Evolutionary conservation across 2,113 vertebrate genomes (phyloP).

Genomic region (Callorhinus ursinus): DNA sequence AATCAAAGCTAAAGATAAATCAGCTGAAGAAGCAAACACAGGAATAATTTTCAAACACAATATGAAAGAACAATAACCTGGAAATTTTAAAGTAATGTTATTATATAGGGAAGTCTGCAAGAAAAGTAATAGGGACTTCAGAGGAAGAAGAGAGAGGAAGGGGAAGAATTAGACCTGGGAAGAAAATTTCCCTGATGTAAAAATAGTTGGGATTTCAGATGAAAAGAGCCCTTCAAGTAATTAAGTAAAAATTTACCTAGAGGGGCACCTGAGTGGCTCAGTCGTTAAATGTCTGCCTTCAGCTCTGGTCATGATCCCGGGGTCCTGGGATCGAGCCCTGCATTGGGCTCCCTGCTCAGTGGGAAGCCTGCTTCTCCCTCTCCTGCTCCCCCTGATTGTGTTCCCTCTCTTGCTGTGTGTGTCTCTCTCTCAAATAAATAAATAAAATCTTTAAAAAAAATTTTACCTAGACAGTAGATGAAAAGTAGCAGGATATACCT

Average conservation of each 20-base stretch:
- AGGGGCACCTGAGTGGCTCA: too few species aligned
- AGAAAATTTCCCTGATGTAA: not conserved
- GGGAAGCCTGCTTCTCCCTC: too few species aligned
- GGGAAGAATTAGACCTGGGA: not conserved
- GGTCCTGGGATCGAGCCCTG: too few species aligned
- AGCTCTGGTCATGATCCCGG: too few species aligned
- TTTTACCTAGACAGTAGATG: not conserved
- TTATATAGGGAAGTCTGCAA: not conserved
- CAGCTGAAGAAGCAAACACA: not conserved
- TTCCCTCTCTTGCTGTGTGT: too few species aligned
- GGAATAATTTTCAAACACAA: not conserved
- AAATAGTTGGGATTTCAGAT: not conserved
- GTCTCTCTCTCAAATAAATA: too few species aligned
- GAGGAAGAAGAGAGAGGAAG: not conserved
- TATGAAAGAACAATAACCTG: not conserved
- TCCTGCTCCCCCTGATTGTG: too few species aligned
- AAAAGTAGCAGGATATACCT: not conserved
- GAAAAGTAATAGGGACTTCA: not conserved
- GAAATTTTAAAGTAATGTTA: not conserved
- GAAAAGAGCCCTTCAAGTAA: not conserved
- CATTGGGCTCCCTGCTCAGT: too few species aligned
- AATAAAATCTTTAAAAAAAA: not conserved
- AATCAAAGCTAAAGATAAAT: not conserved
- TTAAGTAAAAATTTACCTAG: not conserved
- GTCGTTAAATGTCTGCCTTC: too few species aligned